phyloP scores from a whole-genome alignment of 2,888 invertebrate species.

The Phortica magna region DNA sequence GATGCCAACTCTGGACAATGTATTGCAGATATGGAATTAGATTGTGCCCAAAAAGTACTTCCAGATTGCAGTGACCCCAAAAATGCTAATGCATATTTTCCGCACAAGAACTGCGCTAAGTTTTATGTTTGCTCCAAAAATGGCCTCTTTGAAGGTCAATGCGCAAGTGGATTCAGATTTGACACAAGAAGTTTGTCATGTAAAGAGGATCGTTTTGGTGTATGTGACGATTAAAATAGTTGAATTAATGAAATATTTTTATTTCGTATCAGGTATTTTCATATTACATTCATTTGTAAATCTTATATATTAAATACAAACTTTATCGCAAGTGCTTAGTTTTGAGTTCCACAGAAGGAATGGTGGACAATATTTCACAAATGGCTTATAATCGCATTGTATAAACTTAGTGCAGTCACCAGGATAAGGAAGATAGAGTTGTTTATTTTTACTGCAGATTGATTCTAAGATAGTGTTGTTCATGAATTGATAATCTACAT shows the following conservation, averaged over 20 bases:
- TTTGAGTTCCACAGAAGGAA: conserved; percentile 56
- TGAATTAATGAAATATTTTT: not conserved
- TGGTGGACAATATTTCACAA: conserved; percentile 53
- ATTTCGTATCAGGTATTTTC: not conserved
- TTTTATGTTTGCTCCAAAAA: conserved; percentile 40
- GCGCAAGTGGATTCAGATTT: conserved; percentile 37
- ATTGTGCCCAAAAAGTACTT: conserved; percentile 14
- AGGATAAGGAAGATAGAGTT: conserved; percentile 47
- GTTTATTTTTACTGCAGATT: conserved; percentile 19
- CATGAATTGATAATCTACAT: too few species aligned
- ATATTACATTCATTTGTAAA: not conserved
- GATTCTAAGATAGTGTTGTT: not conserved
- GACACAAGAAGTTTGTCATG: conserved; percentile 39
- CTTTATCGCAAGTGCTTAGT: conserved; percentile 56
- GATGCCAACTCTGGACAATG: conserved; percentile 18
- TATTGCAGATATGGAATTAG: conserved; percentile 13
- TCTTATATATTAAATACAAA: conserved; percentile 44
- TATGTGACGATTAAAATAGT: conserved; percentile 26
- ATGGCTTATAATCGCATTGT: conserved; percentile 57
- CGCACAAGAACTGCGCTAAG: conserved; percentile 38
- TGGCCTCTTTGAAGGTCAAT: conserved; percentile 42
- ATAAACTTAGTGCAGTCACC: conserved; percentile 53
- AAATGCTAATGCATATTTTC: conserved; percentile 42
- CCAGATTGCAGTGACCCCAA: conserved; percentile 40
- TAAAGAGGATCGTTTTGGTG: conserved; percentile 21